Evolutionary conservation across 2,888 invertebrate genomes (phyloP), one percentile per base, ranked within the genome.

Genomic region (Keiferia lycopersicella): DNA sequence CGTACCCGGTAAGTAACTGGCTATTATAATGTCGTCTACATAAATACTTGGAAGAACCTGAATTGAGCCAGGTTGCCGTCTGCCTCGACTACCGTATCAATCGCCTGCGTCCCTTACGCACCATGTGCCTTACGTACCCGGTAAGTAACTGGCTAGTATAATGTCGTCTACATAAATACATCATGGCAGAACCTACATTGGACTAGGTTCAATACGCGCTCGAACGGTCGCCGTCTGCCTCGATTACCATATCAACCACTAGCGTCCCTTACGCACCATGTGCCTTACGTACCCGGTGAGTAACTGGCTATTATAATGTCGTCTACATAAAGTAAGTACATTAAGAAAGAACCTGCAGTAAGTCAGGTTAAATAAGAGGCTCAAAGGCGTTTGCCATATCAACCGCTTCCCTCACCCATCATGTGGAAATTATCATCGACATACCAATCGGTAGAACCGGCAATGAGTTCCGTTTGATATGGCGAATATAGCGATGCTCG

Each of bases 91-190:
- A 58, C 80, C 82, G 66, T 75, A 82, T 78, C 83, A 65, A 75
- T 74, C 79, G 64, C 68, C 77, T 65, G 75, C 86, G 84, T 69
- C 76, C 66, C 71, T 81, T 77, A 72, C 73, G 68, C 76, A 75
- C 77, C 79, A 87, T 80, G 90, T 91, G 90, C 91, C 91, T 91
- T 91, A 89, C 83, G 78, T 82, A 80, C 81, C 87, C 71, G 90
- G 90, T 88, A 70, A 72, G 69, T 69, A 57, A 1, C 1, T 11
- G 6, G 30, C 2, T 30, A 30, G 2, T 30, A n/a, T n/a, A n/a
- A n/a, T n/a, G n/a, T 30, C 30, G 6, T 30, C 30, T 4, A 30
- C 3, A 30, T 30, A 30, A n/a, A 30, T 30, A 6, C 2, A 30
- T 4, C 30, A 6, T 30, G 30, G 30, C 2, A 30, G 75, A 86